A percentile compares a stretch with the other conserved stretches of the same genome.
These are phyloP conservation scores for Aplysina aerophoba DNA, from an alignment of 37 sponge, comb jelly and placozoan species.

Conservation along the genomic window DNA sequence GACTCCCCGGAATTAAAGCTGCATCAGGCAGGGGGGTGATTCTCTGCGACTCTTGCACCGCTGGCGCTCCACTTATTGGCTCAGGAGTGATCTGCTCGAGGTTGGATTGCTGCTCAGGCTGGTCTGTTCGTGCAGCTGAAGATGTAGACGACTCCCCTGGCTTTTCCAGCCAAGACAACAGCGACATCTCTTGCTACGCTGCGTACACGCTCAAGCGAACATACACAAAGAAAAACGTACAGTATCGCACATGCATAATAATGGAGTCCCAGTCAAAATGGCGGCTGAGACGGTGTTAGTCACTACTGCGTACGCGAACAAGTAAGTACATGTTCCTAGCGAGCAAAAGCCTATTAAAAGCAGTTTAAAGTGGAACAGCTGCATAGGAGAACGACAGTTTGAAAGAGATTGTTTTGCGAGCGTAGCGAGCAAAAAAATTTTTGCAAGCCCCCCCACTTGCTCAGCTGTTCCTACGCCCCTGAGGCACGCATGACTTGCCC, in stretches of 20 bases:
- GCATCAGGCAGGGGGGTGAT: constrained; percentile 13
- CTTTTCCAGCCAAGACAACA: constrained; percentile 11
- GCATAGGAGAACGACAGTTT: constrained; percentile 8
- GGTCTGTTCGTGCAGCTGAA: constrained; percentile 8
- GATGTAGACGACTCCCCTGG: constrained; percentile 12
- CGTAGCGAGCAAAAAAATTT: constrained; percentile 7
- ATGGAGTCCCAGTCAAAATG: constrained; percentile 20
- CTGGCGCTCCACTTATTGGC: constrained; percentile 12
- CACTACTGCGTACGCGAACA: constrained; percentile 16
- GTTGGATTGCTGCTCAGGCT: constrained; percentile 12
- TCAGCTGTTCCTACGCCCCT: too few species aligned
- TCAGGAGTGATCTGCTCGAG: constrained; percentile 12
- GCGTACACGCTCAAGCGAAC: constrained; percentile 12
- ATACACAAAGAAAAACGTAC: constrained; percentile 10
- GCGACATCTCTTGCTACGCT: constrained; percentile 12
- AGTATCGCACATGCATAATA: constrained; percentile 7
- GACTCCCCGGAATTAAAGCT: constrained; percentile 33
- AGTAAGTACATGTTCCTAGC: constrained; percentile 5
- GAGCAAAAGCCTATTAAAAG: constrained; percentile 11
- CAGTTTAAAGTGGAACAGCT: constrained; percentile 21
- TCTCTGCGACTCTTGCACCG: constrained; percentile 12
- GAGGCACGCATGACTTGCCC: constrained; percentile 26
- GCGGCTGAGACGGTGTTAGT: constrained; percentile 3
- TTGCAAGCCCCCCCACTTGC: neutral
- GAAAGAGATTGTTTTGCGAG: constrained; percentile 11